Evolutionary conservation across 2,797 vertebrate genomes (phyloP).

Genomic region (Astyanax mexicanus): DNA sequence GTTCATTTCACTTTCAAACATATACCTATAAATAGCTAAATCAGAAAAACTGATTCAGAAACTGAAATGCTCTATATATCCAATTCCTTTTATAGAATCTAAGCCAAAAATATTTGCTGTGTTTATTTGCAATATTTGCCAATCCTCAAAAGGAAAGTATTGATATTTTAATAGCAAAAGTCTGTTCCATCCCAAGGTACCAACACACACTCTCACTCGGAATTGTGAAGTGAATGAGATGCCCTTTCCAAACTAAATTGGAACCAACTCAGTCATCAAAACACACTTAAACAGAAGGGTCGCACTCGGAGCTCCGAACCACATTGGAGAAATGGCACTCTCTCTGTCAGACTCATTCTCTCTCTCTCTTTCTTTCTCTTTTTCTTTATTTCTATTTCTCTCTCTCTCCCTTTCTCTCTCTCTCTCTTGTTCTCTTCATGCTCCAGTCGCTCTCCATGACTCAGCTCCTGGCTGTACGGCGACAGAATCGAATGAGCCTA

Average conservation of each 20-base stretch:
- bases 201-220: neutral
- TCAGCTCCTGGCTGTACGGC: conserved; percentile 23
- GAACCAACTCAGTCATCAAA: neutral
- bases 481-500: conserved; percentile 14
- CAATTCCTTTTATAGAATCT: too few relatives aligned
- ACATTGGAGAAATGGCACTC: neutral
- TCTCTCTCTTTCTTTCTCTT: neutral
- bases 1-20: too few relatives aligned
- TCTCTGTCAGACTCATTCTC: neutral
- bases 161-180: too few relatives aligned
- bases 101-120: too few relatives aligned
- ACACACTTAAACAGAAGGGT: neutral
- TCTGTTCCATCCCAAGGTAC: too few relatives aligned
- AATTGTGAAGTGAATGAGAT: neutral
- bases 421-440: conserved; percentile 5
- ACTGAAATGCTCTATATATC: too few relatives aligned
- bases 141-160: too few relatives aligned
- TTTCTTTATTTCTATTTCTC: neutral
- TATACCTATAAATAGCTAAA: too few relatives aligned
- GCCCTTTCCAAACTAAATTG: neutral
- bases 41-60: too few relatives aligned
- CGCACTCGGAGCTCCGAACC: neutral
- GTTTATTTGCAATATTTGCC: too few relatives aligned
- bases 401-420: neutral
- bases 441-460: conserved; percentile 10